A percentile compares a stretch with the other conserved stretches of the same genome.
Evolutionary conservation across 1,140 invertebrate species (phyloP).

Genomic region (Halotydeus destructor): DNA sequence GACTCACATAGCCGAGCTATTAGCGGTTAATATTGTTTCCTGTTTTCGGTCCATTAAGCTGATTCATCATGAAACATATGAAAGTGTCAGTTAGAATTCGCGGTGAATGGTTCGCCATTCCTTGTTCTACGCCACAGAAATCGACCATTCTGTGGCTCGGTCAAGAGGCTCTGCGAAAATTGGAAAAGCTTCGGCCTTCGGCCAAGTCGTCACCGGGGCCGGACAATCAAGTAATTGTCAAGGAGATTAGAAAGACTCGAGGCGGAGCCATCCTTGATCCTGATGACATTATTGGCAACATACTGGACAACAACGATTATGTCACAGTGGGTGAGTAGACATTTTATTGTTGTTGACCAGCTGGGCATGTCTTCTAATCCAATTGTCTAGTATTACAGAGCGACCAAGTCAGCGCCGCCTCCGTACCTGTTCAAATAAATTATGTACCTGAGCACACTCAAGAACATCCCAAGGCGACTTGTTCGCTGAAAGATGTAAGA

Average conservation of each 20-base stretch:
- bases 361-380: background rate
- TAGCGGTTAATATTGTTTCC: no score
- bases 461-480: constrained; percentile 18
- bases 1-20: no score
- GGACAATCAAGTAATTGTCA: constrained; percentile 25
- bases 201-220: constrained; percentile 12
- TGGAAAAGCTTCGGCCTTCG: constrained; percentile 26
- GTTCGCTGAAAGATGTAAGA: no score
- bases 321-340: constrained; percentile 34
- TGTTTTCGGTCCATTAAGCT: no score
- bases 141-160: constrained; percentile 33
- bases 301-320: constrained; percentile 41
- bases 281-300: constrained; percentile 32
- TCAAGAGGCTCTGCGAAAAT: constrained; percentile 33
- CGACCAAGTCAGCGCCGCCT: constrained; percentile 31
- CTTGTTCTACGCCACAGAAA: constrained; percentile 30
- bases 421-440: constrained; percentile 32
- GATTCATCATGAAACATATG: no score
- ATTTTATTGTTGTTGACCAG: constrained; percentile 2
- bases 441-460: constrained; percentile 36
- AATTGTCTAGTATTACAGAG: constrained; percentile 30
- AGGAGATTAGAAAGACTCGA: constrained; percentile 35
- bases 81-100: constrained; percentile 37
- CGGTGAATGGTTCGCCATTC: constrained; percentile 40
- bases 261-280: constrained; percentile 39